phyloP scores from a whole-genome alignment of 2,888 invertebrate genomes.

The Dexiosoma caninum region DNA sequence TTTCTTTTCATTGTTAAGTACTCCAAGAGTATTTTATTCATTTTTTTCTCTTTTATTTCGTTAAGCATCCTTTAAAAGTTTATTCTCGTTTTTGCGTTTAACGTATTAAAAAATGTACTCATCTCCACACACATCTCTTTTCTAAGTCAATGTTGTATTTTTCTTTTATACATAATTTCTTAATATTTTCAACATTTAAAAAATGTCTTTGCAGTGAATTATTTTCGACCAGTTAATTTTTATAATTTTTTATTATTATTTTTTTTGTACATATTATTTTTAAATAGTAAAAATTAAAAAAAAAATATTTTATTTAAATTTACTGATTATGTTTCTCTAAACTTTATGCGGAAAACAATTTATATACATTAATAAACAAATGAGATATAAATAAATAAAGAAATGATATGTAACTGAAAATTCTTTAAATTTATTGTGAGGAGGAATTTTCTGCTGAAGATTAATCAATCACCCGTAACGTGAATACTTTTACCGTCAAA shows the following conservation, averaged over 20 bases:
- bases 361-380: constrained; percentile 42
- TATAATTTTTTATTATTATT: constrained; percentile 19
- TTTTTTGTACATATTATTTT: constrained; percentile 74
- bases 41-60: not conserved
- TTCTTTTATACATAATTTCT: constrained; percentile 12
- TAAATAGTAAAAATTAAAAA: constrained; percentile 71
- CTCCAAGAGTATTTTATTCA: constrained; percentile 57
- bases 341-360: constrained; percentile 30
- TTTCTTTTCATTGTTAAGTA: constrained; percentile 28
- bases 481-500: too few species aligned
- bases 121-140: constrained; percentile 13
- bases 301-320: constrained; percentile 43
- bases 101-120: constrained; percentile 31
- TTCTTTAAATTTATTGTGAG: not conserved
- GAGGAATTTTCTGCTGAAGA: too few species aligned
- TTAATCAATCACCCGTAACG: too few species aligned
- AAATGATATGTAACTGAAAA: too few species aligned
- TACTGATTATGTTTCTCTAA: constrained; percentile 46
- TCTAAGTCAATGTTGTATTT: constrained; percentile 60
- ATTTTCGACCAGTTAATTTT: not conserved
- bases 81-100: constrained; percentile 4
- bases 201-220: not conserved
- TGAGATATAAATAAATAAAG: too few species aligned
- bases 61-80: not conserved
- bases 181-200: constrained; percentile 17